These are phyloP conservation scores for Palythoa grandis DNA, from an alignment of 92 coral and sea anemone species.

Conservation along the genomic window DNA sequence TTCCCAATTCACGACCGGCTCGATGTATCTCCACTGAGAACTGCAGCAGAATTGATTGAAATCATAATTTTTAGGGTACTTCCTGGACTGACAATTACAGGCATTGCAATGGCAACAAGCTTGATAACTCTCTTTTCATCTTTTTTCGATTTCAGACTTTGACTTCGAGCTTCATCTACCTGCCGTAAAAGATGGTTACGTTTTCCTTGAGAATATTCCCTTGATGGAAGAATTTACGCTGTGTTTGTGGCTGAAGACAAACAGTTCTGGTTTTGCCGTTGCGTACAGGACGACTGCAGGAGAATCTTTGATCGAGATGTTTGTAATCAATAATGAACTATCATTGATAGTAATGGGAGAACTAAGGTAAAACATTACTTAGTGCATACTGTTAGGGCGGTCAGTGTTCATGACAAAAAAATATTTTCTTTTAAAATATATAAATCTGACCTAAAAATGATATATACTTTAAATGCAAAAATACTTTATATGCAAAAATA, in stretches of 20 bases:
- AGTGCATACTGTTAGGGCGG: no score
- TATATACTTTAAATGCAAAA: no score
- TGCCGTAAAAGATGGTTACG: not conserved
- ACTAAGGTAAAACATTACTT: not conserved
- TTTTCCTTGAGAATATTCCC: not conserved
- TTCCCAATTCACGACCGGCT: no score
- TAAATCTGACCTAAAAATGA: no score
- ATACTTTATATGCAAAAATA: no score
- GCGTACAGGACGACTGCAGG: not conserved
- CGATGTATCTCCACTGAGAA: no score
- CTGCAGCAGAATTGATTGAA: no score
- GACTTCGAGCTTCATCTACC: constrained; percentile 14
- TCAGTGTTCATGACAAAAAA: no score
- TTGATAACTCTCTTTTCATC: no score
- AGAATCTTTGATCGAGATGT: not conserved
- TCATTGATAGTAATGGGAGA: not conserved
- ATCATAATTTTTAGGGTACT: no score
- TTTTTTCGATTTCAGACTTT: not conserved
- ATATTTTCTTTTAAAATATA: no score
- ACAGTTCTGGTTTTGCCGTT: constrained; percentile 8
- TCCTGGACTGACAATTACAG: no score
- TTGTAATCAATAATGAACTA: not conserved
- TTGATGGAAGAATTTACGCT: not conserved
- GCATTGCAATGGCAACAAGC: not conserved
- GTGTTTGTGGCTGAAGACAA: constrained; percentile 23